Evolutionary conservation across 2,113 vertebrate species (phyloP).

Genomic region (Trogon surrucura): DNA sequence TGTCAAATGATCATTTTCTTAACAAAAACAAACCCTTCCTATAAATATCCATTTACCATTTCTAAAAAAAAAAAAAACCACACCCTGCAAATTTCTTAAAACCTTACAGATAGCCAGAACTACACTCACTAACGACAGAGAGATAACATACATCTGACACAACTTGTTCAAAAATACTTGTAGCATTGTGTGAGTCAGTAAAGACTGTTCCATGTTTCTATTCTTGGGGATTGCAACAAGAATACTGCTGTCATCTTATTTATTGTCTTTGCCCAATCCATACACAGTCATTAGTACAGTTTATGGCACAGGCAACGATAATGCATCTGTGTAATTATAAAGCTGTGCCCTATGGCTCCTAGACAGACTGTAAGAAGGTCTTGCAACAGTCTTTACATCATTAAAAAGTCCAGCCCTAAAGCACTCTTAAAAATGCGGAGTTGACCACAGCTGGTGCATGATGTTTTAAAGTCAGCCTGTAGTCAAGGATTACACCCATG

Average conservation of each 20-base stretch:
- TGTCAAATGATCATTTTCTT: background rate
- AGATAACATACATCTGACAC: background rate
- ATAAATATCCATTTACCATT: background rate
- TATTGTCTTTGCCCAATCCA: background rate
- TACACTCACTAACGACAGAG: background rate
- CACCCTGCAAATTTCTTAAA: background rate
- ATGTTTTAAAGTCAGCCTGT: background rate
- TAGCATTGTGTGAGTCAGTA: background rate
- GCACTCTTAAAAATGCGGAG: background rate
- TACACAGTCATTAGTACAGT: background rate
- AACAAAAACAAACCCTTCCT: background rate
- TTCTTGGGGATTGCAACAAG: background rate
- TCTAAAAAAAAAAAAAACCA: background rate
- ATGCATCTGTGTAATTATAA: background rate
- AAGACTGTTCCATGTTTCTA: background rate
- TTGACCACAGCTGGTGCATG: background rate
- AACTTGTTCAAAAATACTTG: background rate
- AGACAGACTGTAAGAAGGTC: background rate
- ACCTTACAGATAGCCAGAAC: background rate
- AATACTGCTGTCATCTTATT: background rate
- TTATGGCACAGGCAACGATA: background rate
- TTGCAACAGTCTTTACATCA: background rate
- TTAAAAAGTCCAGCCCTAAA: background rate
- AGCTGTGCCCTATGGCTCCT: background rate
- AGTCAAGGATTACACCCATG: constrained; percentile 9